phyloP scores from a whole-genome alignment of 1,140 invertebrate species.

The Lepidurus packardi region DNA sequence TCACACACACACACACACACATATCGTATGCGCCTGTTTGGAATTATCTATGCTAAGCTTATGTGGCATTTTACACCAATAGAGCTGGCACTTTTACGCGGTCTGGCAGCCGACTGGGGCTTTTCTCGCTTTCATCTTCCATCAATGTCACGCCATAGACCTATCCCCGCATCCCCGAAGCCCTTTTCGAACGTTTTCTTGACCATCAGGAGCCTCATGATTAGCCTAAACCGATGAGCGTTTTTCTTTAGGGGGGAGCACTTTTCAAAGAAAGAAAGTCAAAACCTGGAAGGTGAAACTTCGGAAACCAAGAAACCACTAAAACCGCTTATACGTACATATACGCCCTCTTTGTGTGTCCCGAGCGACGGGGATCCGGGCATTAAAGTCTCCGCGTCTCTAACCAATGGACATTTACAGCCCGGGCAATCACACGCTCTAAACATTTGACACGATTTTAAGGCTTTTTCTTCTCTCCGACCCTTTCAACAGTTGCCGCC shows the following conservation, averaged over 20 bases:
- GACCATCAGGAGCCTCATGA: background rate
- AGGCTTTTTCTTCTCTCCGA: background rate
- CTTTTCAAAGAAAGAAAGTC: no score
- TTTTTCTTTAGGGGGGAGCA: background rate
- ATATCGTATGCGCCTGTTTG: background rate
- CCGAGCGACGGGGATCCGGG: no score
- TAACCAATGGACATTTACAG: background rate
- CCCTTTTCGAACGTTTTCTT: background rate
- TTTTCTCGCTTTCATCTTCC: slow-evolving; percentile 14
- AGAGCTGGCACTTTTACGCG: slow-evolving; percentile 11
- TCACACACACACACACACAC: background rate
- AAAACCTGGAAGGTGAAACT: no score
- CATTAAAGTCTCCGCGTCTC: no score
- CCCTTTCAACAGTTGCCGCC: background rate
- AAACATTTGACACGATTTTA: background rate
- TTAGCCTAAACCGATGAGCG: background rate
- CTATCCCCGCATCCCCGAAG: background rate
- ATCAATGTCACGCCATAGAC: slow-evolving; percentile 15
- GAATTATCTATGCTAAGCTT: slow-evolving; percentile 22
- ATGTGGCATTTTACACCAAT: slow-evolving; percentile 15
- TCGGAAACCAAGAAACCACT: no score
- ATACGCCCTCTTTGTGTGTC: no score
- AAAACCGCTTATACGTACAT: no score
- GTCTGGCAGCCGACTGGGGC: background rate
- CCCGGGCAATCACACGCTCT: background rate